phyloP scores from a whole-genome alignment of 2,888 invertebrate genomes.

The Saturnia japonica region DNA sequence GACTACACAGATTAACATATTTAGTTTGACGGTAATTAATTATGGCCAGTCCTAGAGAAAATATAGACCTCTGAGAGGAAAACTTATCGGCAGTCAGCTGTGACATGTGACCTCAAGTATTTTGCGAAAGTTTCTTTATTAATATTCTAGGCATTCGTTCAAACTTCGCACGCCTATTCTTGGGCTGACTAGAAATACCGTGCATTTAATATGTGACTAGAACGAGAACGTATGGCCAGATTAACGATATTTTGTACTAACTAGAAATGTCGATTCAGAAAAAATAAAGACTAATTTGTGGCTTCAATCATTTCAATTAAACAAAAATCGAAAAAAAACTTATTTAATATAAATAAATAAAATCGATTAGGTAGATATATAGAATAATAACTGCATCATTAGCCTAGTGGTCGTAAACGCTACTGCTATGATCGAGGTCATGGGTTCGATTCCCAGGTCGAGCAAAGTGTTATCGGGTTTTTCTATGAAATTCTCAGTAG shows the following conservation, averaged over 20 bases:
- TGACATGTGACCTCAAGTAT: not conserved
- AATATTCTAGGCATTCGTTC: conserved; percentile 3
- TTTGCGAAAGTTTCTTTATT: not conserved
- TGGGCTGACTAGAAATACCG: too few relatives aligned
- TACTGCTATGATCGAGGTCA: too few relatives aligned
- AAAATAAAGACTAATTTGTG: not conserved
- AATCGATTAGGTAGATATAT: too few relatives aligned
- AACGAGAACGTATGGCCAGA: not conserved
- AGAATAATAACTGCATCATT: too few relatives aligned
- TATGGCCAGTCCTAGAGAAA: not conserved
- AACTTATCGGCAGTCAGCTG: not conserved
- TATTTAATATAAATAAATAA: not conserved
- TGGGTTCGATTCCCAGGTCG: too few relatives aligned
- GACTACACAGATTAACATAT: not conserved
- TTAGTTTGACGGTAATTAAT: not conserved
- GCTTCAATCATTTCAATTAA: not conserved
- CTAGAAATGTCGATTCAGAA: not conserved
- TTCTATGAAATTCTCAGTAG: too few relatives aligned
- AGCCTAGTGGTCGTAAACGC: too few relatives aligned
- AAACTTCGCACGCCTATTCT: not conserved
- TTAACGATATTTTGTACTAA: not conserved
- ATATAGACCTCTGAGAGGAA: not conserved
- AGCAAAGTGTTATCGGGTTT: too few relatives aligned
- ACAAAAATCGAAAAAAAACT: not conserved
- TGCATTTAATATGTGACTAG: not conserved